Evolutionary conservation across 2,797 vertebrate genomes (phyloP).

Genomic region (Lateolabrax maculatus): DNA sequence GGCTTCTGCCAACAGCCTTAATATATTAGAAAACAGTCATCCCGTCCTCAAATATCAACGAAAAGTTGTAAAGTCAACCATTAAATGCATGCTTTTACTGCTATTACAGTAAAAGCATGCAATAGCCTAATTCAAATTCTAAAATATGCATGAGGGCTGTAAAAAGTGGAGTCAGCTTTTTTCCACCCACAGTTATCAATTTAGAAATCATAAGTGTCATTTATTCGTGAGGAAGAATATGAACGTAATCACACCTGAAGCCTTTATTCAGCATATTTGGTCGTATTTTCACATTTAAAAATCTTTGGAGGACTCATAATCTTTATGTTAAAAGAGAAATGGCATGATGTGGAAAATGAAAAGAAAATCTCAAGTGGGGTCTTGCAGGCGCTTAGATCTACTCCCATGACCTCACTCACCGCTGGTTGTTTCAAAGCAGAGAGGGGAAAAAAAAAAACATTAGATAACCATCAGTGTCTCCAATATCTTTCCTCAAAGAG

Average conservation of each 20-base stretch:
- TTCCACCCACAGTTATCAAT: constrained; percentile 40
- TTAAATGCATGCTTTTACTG: constrained; percentile 38
- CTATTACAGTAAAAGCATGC: constrained; percentile 39
- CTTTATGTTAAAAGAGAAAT: neutral
- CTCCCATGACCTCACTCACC: constrained; percentile 64
- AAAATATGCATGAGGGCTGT: constrained; percentile 55
- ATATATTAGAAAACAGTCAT: constrained; percentile 2
- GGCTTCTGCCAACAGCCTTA: neutral
- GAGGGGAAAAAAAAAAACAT: constrained; percentile 32
- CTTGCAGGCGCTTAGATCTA: constrained; percentile 32
- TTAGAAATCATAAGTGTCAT: constrained; percentile 38
- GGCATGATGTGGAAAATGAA: constrained; percentile 19
- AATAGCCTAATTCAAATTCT: constrained; percentile 32
- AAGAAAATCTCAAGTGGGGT: constrained; percentile 42
- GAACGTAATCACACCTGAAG: constrained; percentile 25
- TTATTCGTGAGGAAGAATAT: constrained; percentile 16
- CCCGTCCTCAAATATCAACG: constrained; percentile 20
- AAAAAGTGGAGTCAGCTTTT: constrained; percentile 41
- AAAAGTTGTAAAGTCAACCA: constrained; percentile 28
- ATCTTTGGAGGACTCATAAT: constrained; percentile 9
- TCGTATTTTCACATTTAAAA: constrained; percentile 3
- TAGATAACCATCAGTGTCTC: constrained; percentile 81
- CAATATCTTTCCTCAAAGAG: constrained; percentile 78
- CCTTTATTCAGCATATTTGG: neutral
- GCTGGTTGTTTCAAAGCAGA: constrained; percentile 53